These are phyloP conservation scores for Trissolcus japonicus DNA, from an alignment of 2,888 invertebrate genomes.

Conservation along the genomic window DNA sequence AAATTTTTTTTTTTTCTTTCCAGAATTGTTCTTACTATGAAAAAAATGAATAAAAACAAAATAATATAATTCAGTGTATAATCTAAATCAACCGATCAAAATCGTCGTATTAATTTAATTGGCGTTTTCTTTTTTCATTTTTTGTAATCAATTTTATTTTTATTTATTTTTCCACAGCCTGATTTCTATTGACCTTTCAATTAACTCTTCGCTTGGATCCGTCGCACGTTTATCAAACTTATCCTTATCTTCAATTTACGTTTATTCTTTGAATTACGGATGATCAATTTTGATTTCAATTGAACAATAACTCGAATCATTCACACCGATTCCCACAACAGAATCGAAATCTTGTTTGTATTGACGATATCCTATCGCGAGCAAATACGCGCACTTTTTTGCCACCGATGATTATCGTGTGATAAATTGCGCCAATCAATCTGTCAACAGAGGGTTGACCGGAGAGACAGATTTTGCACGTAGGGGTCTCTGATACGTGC, in stretches of 20 bases:
- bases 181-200: neutral
- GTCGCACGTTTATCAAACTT: conserved; percentile 1
- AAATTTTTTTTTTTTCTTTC: conserved; percentile 4
- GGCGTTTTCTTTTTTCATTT: neutral
- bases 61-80: neutral
- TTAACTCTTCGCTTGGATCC: conserved; percentile 1
- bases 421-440: conserved; percentile 3
- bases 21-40: neutral
- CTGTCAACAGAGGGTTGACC: neutral
- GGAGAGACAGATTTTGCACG: neutral
- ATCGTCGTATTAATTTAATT: too few species aligned
- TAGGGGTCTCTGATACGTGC: too few species aligned
- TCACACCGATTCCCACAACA: neutral
- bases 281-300: conserved; percentile 3
- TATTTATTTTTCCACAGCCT: neutral
- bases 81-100: too few species aligned
- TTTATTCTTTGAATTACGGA: conserved; percentile 13
- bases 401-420: conserved; percentile 22
- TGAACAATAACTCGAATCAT: neutral
- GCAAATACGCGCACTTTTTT: conserved; percentile 32
- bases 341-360: neutral
- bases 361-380: neutral
- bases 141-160: conserved; percentile 2
- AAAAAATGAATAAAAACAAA: neutral
- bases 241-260: conserved; percentile 13